Evolutionary conservation across 64 coral and sea anemone genomes (phyloP).

Genomic region (Stichodactyla mertensii): DNA sequence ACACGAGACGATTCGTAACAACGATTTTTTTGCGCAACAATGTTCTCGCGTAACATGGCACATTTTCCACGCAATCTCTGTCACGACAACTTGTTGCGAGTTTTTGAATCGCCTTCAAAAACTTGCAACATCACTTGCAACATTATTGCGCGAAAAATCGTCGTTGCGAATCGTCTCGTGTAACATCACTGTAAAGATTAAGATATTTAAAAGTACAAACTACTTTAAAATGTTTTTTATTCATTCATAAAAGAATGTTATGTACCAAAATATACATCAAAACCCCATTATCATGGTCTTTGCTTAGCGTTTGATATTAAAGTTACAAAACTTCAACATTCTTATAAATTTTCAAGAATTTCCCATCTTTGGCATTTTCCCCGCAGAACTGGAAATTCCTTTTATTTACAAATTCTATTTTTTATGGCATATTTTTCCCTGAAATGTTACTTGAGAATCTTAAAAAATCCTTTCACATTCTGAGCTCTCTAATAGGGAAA

Average conservation of each 20-base stretch:
- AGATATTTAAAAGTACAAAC: background rate
- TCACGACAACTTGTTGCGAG: no score
- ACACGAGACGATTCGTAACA: no score
- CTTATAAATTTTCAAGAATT: background rate
- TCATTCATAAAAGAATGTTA: conserved; percentile 7
- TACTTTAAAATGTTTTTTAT: background rate
- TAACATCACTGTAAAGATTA: background rate
- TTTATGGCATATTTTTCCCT: background rate
- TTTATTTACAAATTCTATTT: conserved; percentile 2
- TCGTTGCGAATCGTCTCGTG: no score
- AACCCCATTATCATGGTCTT: background rate
- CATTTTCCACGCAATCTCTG: no score
- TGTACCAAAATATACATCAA: conserved; percentile 10
- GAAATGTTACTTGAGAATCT: background rate
- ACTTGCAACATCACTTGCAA: no score
- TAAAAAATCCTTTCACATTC: background rate
- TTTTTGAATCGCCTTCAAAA: no score
- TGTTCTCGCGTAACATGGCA: no score
- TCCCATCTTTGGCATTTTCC: background rate
- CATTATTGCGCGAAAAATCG: no score
- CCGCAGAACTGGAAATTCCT: background rate
- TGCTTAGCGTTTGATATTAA: background rate
- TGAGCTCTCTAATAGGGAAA: background rate
- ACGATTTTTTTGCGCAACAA: no score
- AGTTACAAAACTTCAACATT: background rate